Evolutionary conservation across 2,113 vertebrate genomes (phyloP), one percentile per base, ranked within the genome.

Genomic region (Lontra canadensis): DNA sequence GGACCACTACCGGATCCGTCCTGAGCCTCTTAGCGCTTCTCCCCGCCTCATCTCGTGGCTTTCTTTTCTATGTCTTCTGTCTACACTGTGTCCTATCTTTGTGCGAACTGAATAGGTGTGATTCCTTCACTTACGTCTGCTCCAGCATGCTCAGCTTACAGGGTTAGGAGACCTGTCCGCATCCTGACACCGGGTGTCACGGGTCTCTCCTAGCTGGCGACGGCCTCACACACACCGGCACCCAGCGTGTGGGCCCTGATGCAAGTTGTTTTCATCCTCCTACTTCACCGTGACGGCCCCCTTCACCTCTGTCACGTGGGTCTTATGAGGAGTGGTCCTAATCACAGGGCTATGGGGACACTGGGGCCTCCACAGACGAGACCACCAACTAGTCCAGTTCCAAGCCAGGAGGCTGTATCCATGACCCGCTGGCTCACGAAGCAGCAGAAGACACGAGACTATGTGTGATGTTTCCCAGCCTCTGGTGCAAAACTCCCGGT

Each of bases 1-100:
- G 63, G 65, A 7, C 39, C 17, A 12, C 71, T 15, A 0, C 1
- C 2, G 2, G 0, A 23, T 23, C 21, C 23, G 7, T 10, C 3
- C 4, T 2, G 3, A 31, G 18, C 36, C 39, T 34, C 39, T 39
- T 8, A 8, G 9, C 36, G 57, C 1, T 11, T 61, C 59, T 42
- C 69, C 20, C 15, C 17, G 5, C 5, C 52, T 55, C 4, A 11
- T 25, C 23, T n/a, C 31, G 6, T 3, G 71, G 39, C 71, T 1
- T 6, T 25, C 39, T 26, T 13, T 31, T 36, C 52, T 29, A 13
- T 3, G 17, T 59, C 36, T 10, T 44, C 87, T 34, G 17, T 8
- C 55, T 34, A 3, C 12, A 11, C 26, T 6, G 29, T 20, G 29
- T 20, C 25, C 79, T 23, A 8, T n/a, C 42, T 39, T 7, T 57